Conservation (phyloP, 2,888 invertebrate genomes). For the Athalia cordata region DNA sequence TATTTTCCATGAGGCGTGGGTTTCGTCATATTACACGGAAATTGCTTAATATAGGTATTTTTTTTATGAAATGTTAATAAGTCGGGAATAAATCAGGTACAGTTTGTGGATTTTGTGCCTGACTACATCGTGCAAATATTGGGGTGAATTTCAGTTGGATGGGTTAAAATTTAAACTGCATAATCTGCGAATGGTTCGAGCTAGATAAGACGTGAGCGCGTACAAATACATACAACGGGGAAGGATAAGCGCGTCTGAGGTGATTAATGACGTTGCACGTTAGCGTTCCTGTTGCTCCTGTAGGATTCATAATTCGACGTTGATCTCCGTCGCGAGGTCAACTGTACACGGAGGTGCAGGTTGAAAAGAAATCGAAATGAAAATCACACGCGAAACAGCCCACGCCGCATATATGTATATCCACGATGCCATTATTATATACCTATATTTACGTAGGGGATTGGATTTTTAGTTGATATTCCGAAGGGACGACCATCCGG, state of each 20-base stretch:
- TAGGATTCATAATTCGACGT: too few relatives aligned
- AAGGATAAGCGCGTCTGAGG: background rate
- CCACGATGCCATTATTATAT: background rate
- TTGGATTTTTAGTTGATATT: constrained; percentile 7
- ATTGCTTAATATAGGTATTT: too few relatives aligned
- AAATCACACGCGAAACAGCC: constrained; percentile 22
- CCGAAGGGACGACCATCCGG: constrained; percentile 30
- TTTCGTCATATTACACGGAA: too few relatives aligned
- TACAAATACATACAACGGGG: background rate
- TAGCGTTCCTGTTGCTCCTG: too few relatives aligned
- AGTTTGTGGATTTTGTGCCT: too few relatives aligned
- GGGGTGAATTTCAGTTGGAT: too few relatives aligned
- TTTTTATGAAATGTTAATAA: too few relatives aligned
- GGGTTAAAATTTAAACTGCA: too few relatives aligned
- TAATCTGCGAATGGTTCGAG: background rate
- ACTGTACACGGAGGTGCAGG: background rate
- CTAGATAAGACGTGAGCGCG: constrained; percentile 19
- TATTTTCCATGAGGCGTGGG: too few relatives aligned
- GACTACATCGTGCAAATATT: too few relatives aligned
- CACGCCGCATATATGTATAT: background rate
- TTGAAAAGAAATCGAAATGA: constrained; percentile 20
- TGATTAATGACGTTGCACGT: constrained; percentile 14
- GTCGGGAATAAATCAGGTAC: too few relatives aligned
- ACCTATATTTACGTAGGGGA: constrained; percentile 27
- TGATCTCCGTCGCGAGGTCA: too few relatives aligned